Base-by-base conservation (phyloP, 2,888 invertebrate genomes). In the Habroteleia sp. region DNA sequence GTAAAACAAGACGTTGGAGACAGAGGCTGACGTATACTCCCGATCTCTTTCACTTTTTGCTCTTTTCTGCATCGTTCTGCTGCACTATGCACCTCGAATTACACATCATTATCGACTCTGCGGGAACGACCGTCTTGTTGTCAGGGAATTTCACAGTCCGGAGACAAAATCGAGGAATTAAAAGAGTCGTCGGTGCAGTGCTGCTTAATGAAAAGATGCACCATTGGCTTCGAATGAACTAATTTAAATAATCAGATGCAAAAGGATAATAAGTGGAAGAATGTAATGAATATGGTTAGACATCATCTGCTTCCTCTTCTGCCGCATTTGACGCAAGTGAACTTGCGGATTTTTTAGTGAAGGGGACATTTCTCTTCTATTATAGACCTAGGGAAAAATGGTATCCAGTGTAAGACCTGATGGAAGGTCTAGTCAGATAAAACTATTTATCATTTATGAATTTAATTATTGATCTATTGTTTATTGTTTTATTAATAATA, bases 91-190 rank as follows among this genome's bases (percentile, higher is more conserved):
- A 44, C 52, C 14, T 35, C 35, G 52, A 62, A 71, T 71, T 62
- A 62, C 56, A 29, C 54, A 54, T 71, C 54, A 71, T 71, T 71
- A 63, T 63, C 62, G 71, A 71, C 56, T 63, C 39, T 58, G 27
- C 69, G 41, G 48, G 25, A 65, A 65, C 63, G 42, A 65, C 50
- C 42, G 31, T 14, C 41, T 41, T 31, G 62, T 63, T 50, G 63
- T 39, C 39, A 33, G 33, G 23, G 52, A 27, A 52, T 63, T 63
- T 63, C 39, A 29, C 50, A 39, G 31, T 17, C 42, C 27, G 42
- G 52, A 25, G 48, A 13, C 1, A 54, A 54, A 63, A 63, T 54
- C 54, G 33, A 71, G 54, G 50, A 69, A 60, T 69, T 69, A 69
- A 52, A 69, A 52, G 35, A 60, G 60, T 42, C 60, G 44, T 60